Base-by-base conservation (phyloP, 2,888 invertebrate species). In the Drosophila differens region DNA sequence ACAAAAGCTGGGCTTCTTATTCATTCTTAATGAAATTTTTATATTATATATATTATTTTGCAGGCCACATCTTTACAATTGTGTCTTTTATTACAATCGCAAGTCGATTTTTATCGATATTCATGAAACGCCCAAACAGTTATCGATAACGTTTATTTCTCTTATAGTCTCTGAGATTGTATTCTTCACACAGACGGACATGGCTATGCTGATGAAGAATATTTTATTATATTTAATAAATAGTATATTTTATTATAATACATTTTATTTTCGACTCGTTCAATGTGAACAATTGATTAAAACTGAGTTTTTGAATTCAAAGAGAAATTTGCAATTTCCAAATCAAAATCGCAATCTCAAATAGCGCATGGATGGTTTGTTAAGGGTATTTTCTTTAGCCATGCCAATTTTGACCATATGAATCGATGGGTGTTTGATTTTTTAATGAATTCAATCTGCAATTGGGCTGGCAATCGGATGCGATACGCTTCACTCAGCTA, bases 341-440 rank as follows among this genome's bases (percentile, higher is more conserved):
- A n/a, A 5, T 22, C 28, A 0, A 28, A 28, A 3, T 3, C 28
- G 3, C 28, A n/a, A 10, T 22, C 0, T 16, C 9, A 16, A 16
- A 7, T 2, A 22, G 2, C 22, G 2, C 22, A 22, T 53, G 16
- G 10, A 53, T 49, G 25, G 39, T 14, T 12, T 19, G 3, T 10
- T 51, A 25, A 37, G 44, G 9, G 28, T 22, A 10, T 28, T 28
- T 16, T 49, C 33, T 33, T 51, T 33, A 44, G 22, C 52, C 30
- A 64, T 64, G 22, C 66, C 41, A 6, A 32, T 64, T 66, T 64
- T 64, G 35, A 52, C 64, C 64, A 52, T 10, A 22, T 53, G 41
- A 33, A 51, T 47, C 33, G 52, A 35, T 63, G n/a, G 52, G 14
- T 30, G 33, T 41, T 60, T 51, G 51, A 49, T 22, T 22, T 44